Base-by-base conservation (phyloP, 1,140 invertebrate genomes). In the Nymphalis io region DNA sequence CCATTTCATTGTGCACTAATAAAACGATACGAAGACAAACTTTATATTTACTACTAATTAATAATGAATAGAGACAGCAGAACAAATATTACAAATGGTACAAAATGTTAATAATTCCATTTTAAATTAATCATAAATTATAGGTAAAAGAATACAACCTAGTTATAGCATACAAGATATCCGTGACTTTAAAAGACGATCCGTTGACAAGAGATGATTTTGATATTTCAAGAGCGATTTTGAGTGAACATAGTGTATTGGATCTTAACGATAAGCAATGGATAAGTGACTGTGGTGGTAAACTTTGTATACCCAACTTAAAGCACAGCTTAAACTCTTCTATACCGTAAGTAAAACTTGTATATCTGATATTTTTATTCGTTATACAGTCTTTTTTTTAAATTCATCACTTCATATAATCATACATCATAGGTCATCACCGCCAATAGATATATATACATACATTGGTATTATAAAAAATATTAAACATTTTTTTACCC, bases 151-250 rank as follows among this genome's bases (percentile, higher is more conserved):
- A 68, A 13, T 23, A 48, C 20, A 55, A 60, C 2, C 18, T 39
- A 39, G 42, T 63, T 0, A 79, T 82, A 27, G 39, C 64, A 15
- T 82, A 79, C 23, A 67, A 70, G 57, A 70, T 82, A 69, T 61
- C 72, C 8, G 75, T 75, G 0, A 44, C 16, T 4, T 61, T 77
- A 12, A 13, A 70, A 6, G 59, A 78, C 15, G 1, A 51, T 10
- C 65, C 53, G 11, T 75, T 74, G 10, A 21, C 57, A 12, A 16
- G 1, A 8, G 0, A 15, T n/a, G 51, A 62, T 16, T 61, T 63
- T 59, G 55, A 63, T 18, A 53, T 40, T 27, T 59, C 60, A 59
- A 63, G 44, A 40, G 68, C 59, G 10, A 20, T 76, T 5, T 40
- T 82, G 8, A 79, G 75, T 58, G 72, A 76, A n/a, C 42, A 58